Evolutionary conservation across 1,140 invertebrate species (phyloP).

Genomic region (Macrobrachium nipponense): DNA sequence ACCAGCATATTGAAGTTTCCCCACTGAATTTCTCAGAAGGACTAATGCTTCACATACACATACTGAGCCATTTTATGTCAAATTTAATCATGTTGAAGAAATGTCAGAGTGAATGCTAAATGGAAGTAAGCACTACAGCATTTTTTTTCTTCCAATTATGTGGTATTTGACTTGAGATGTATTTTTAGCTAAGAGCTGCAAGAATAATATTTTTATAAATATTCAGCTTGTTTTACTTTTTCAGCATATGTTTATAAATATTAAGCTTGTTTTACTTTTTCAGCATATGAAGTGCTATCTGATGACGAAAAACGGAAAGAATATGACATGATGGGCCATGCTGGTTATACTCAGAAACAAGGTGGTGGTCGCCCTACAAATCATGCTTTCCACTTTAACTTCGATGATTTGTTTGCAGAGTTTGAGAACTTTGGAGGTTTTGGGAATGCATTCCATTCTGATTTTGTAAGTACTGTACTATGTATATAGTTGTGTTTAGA

Average conservation of each 20-base stretch:
- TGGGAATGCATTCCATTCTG: conserved; percentile 39
- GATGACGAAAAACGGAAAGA: conserved; percentile 59
- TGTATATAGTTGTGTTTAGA: background rate
- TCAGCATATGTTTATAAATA: conserved; percentile 40
- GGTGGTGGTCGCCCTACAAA: conserved; percentile 7
- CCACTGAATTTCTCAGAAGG: too few species aligned
- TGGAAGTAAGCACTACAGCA: too few species aligned
- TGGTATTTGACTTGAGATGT: too few species aligned
- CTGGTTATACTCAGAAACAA: conserved; percentile 41
- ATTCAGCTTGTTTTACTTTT: conserved; percentile 6
- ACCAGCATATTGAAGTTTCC: too few species aligned
- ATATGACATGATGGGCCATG: conserved; percentile 61
- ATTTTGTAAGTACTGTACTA: conserved; percentile 48
- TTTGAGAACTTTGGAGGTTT: conserved; percentile 51
- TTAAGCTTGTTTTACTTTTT: background rate
- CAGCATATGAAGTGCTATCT: conserved; percentile 63
- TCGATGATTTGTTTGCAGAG: conserved; percentile 61
- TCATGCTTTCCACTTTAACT: conserved; percentile 58
- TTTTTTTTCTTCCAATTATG: too few species aligned
- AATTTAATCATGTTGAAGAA: too few species aligned
- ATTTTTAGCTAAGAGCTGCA: background rate
- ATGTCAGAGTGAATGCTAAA: too few species aligned
- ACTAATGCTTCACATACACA: too few species aligned
- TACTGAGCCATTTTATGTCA: too few species aligned
- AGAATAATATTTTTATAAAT: conserved; percentile 14